Conservation (phyloP, 2,113 vertebrate genomes). For the Brachypodius melanocephalos region DNA sequence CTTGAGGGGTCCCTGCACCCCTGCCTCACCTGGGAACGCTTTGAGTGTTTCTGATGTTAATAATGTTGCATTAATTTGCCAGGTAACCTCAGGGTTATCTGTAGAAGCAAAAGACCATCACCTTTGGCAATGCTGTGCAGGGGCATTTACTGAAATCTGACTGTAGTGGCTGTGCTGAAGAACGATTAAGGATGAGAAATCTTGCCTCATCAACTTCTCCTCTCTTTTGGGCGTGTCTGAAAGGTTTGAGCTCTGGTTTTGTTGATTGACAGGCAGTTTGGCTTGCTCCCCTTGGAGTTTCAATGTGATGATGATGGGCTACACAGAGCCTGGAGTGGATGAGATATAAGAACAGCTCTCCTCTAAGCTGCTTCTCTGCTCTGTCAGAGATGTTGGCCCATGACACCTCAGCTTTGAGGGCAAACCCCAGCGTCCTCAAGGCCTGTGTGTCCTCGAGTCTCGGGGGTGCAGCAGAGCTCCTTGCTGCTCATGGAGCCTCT, state of each 20-base stretch:
- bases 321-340: background rate
- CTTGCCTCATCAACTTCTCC: background rate
- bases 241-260: background rate
- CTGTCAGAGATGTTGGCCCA: accelerated
- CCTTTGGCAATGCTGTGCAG: background rate
- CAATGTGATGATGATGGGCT: background rate
- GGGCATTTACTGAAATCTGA: background rate
- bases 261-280: background rate
- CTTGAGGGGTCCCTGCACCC: background rate
- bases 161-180: background rate
- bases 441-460: background rate
- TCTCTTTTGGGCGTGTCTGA: background rate
- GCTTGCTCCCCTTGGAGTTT: background rate
- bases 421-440: background rate
- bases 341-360: background rate
- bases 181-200: background rate
- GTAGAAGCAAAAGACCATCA: background rate
- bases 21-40: background rate
- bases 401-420: background rate
- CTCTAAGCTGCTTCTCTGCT: background rate
- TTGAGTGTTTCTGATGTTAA: background rate
- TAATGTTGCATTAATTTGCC: background rate
- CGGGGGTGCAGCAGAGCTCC: background rate
- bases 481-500: background rate
- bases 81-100: background rate